Evolutionary conservation across 2,113 vertebrate genomes (phyloP), one percentile per base, ranked within the genome.

Genomic region (Silurus meridionalis): DNA sequence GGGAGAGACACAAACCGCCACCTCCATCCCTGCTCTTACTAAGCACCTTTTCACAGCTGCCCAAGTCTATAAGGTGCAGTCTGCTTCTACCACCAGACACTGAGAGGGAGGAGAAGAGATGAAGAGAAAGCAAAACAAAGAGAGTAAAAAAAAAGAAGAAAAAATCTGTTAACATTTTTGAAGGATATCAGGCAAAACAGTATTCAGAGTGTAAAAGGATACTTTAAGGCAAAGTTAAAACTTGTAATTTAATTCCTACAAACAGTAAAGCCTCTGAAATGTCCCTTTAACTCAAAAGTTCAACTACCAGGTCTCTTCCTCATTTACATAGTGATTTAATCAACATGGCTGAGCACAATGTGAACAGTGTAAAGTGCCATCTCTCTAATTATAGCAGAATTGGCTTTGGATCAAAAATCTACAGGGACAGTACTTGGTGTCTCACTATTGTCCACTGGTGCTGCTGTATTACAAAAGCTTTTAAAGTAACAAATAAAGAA

Each of bases 71-170:
- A 86, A 99, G 97, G 93, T 99, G 98, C 87, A 99, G 94, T 78
- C 98, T 97, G 89, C 98, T 99, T 67, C 98, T 97, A 58, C 98
- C 98, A 91, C 98, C 98, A 17, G 98, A 99, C 98, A 99, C 98
- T 99, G 23, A 14, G n/a, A 72, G 15, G 17, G 21, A 9, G 28
- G 46, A 63, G 37, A 63, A 15, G 64, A 15, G 50, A 48, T 61
- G 77, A 0, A 60, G 23, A 69, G 19, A 55, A 61, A 75, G 67
- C 28, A 52, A 71, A 55, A 58, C 17, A 80, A 17, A 61, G 77
- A 37, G 15, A 82, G 19, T 37, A 48, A 75, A 80, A 58, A 28
- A n/a, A 57, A 63, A 19, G n/a, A 75, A 19, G 52, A 28, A 58
- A 0, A 37, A n/a, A 75, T 79, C 3, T 57, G 13, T 82, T 67